Base-by-base conservation (phyloP, 2,888 invertebrate species). In the Trichopria drosophilae region DNA sequence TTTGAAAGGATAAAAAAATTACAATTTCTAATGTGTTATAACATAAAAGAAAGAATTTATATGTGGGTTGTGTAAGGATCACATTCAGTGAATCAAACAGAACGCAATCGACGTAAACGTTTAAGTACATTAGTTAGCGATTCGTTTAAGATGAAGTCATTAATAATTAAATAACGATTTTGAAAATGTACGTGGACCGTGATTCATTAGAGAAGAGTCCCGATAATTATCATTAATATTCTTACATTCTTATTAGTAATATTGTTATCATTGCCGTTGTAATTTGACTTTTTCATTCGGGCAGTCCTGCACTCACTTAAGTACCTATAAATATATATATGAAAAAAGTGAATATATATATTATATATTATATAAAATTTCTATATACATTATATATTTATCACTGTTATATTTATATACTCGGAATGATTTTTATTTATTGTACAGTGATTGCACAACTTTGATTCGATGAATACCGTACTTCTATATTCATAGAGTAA, bases 391-490 rank as follows among this genome's bases (percentile, higher is more conserved):
- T n/a, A n/a, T 49, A 52, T 49, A 40, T 40, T 46, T 56, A 56
- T 60, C 47, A 62, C 51, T 59, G 55, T 63, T 63, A 60, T 43
- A 57, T 58, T 56, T 55, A 51, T 53, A 58, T 55, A 53, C 43
- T 59, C 45, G 47, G 46, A 56, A 22, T 54, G 34, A 56, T 55
- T 61, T 60, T 61, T 54, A 53, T 53, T 60, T 50, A 51, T 57
- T 63, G 54, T 55, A 58, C 57, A 59, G 34, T 59, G 54, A 59
- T 60, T 60, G 58, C 61, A 56, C 59, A 57, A 50, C 53, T 63
- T 60, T 63, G 58, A 57, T 61, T 63, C 55, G 49, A 57, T 60
- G 60, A 60, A 63, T 56, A 63, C 48, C 58, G 57, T 59, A 60
- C 52, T 58, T 58, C 55, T 59, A 59, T 53, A 51, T 50, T 28